Evolutionary conservation across 2,113 vertebrate species (phyloP).

Genomic region (Helogale parvula): DNA sequence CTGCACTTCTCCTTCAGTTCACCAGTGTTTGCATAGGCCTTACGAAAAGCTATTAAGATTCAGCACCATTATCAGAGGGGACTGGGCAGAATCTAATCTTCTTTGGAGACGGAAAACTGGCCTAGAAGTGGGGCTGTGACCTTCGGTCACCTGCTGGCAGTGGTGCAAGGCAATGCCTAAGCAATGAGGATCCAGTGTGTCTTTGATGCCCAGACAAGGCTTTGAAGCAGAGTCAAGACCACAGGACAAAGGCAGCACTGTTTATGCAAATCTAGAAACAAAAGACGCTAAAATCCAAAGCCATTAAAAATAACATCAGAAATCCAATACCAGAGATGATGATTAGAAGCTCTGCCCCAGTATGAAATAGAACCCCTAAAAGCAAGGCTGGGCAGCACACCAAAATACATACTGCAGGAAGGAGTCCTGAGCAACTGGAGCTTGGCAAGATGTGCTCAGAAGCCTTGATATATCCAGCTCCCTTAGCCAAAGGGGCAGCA

Average conservation of each 20-base stretch:
- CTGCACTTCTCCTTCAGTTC: neutral
- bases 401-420: slow-evolving; percentile 38
- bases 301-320: slow-evolving; percentile 69
- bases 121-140: slow-evolving; percentile 4
- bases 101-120: slow-evolving; percentile 46
- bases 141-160: slow-evolving; percentile 61
- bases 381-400: slow-evolving; percentile 45
- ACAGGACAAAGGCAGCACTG: slow-evolving; percentile 74
- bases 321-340: slow-evolving; percentile 57
- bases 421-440: neutral
- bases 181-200: slow-evolving; percentile 2
- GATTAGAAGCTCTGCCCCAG: slow-evolving; percentile 14
- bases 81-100: neutral
- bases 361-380: slow-evolving; percentile 54
- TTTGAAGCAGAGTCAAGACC: slow-evolving; percentile 71
- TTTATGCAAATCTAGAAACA: slow-evolving; percentile 73
- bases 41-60: slow-evolving; percentile 41
- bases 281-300: slow-evolving; percentile 62
- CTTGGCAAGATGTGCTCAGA: neutral
- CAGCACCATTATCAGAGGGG: neutral
- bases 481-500: neutral
- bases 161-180: slow-evolving; percentile 46
- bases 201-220: slow-evolving; percentile 62
- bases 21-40: neutral
- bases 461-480: neutral